Evolutionary conservation across 1,140 invertebrate species (phyloP).

Genomic region (Drosophila nigromelanica): DNA sequence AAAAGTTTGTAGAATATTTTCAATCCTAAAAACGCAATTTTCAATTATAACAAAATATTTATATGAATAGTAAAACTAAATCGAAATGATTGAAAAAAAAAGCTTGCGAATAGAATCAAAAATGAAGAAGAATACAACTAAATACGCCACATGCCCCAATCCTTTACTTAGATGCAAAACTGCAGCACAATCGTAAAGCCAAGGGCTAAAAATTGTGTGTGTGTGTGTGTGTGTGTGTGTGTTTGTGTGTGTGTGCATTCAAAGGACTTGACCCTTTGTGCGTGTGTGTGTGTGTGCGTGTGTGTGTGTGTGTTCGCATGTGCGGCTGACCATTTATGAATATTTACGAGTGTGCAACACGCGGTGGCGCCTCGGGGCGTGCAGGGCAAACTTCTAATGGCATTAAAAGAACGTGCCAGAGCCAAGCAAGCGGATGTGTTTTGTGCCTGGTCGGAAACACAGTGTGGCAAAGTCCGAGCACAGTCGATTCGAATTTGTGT

Average conservation of each 20-base stretch:
- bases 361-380: conserved; percentile 11
- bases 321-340: conserved; percentile 25
- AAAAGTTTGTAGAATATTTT: no score
- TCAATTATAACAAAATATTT: no score
- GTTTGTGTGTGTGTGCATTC: background rate
- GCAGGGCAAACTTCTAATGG: conserved; percentile 13
- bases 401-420: conserved; percentile 18
- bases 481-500: background rate
- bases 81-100: no score
- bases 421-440: background rate
- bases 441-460: background rate
- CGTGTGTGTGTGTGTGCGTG: background rate
- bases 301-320: background rate
- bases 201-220: background rate
- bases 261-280: background rate
- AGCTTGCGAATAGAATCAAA: background rate
- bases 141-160: background rate
- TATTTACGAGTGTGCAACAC: conserved; percentile 15
- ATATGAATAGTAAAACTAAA: no score
- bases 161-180: background rate
- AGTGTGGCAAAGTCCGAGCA: background rate
- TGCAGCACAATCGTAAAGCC: conserved; percentile 1
- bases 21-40: no score
- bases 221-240: background rate
- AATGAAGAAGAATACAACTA: background rate